Percentiles rank a stretch among this genome's conserved stretches.
Conservation (phyloP, 2,797 vertebrate species). For the Fundulus diaphanus region DNA sequence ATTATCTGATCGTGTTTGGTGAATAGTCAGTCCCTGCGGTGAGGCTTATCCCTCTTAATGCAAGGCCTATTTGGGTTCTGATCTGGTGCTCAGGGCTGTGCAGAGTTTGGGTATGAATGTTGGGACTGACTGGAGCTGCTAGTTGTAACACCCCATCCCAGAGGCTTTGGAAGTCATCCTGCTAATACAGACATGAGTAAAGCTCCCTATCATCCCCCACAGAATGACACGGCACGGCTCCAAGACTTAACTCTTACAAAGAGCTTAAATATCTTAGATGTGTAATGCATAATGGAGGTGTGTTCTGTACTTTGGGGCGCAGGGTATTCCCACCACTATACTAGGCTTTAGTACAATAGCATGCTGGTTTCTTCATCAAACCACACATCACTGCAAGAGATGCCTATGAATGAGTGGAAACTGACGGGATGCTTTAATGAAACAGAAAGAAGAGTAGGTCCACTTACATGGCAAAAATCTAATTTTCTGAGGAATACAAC, state of each 20-base stretch:
- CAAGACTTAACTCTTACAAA: slow-evolving; percentile 82
- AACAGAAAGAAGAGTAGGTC: background rate
- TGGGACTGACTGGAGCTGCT: slow-evolving; percentile 70
- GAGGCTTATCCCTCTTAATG: slow-evolving; percentile 76
- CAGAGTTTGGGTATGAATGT: slow-evolving; percentile 59
- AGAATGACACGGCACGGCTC: slow-evolving; percentile 81
- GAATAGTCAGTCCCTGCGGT: slow-evolving; percentile 64
- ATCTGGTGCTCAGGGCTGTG: slow-evolving; percentile 75
- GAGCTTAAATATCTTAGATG: slow-evolving; percentile 85
- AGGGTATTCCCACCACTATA: slow-evolving; percentile 65
- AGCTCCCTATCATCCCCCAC: slow-evolving; percentile 80
- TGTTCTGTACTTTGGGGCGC: slow-evolving; percentile 72
- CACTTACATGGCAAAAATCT: slow-evolving; percentile 20
- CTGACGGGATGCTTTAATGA: slow-evolving; percentile 22
- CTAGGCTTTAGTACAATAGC: slow-evolving; percentile 58
- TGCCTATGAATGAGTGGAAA: slow-evolving; percentile 27
- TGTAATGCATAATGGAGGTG: slow-evolving; percentile 83
- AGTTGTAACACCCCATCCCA: slow-evolving; percentile 75
- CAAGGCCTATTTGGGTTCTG: slow-evolving; percentile 75
- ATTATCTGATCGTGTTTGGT: slow-evolving; percentile 68
- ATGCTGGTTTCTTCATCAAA: slow-evolving; percentile 43
- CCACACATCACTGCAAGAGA: slow-evolving; percentile 43
- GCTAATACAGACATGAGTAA: slow-evolving; percentile 85
- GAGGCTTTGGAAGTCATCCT: slow-evolving; percentile 80
- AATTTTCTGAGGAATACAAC: slow-evolving; percentile 12